Percentiles rank a stretch among this genome's conserved stretches.
Evolutionary conservation across 2,113 vertebrate genomes (phyloP).

Genomic region (Ovis canadensis): DNA sequence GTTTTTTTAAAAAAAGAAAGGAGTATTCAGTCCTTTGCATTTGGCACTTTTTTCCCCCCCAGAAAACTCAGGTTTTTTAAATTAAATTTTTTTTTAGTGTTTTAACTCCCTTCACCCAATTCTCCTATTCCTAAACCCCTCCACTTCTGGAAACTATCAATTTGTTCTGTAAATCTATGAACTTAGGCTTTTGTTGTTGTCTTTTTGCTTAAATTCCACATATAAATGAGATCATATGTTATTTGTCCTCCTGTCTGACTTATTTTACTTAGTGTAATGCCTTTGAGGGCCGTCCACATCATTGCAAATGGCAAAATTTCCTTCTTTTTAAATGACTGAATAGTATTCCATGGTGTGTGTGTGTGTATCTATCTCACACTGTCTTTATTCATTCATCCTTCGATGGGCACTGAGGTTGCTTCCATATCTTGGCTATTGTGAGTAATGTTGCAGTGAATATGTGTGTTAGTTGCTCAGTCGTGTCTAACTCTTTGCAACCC

Average conservation of each 20-base stretch:
- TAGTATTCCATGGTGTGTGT: background rate
- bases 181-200: background rate
- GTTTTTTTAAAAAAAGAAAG: background rate
- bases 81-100: background rate
- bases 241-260: background rate
- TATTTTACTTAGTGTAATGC: background rate
- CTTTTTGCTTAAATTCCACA: background rate
- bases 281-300: background rate
- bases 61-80: background rate
- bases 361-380: background rate
- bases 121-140: background rate
- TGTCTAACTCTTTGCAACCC: background rate
- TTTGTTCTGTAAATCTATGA: background rate
- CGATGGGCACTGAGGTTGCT: background rate
- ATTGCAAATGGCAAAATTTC: background rate
- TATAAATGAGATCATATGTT: background rate
- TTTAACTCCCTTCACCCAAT: background rate
- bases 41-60: too few species aligned
- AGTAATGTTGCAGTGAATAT: background rate
- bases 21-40: background rate
- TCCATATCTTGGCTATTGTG: background rate
- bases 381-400: background rate
- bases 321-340: background rate
- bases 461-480: background rate
- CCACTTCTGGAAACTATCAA: background rate